Percentiles rank a stretch among this genome's conserved stretches.
These are phyloP conservation scores for Physella acuta DNA, from an alignment of 1,140 invertebrate species.

Conservation along the genomic window DNA sequence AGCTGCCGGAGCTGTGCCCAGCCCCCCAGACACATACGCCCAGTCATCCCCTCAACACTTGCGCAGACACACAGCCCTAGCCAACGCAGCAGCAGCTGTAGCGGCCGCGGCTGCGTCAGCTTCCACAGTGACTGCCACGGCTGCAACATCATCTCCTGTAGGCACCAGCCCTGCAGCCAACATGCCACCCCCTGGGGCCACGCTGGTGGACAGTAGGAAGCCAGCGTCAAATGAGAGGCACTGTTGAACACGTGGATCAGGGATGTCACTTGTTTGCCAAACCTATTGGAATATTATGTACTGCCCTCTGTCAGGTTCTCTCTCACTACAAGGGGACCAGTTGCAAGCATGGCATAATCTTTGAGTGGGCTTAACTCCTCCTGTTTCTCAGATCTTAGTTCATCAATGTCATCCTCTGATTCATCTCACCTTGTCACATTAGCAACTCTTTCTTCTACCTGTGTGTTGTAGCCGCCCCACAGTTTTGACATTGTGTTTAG, in stretches of 20 bases:
- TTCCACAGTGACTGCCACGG: conserved; percentile 7
- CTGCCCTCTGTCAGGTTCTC: background rate
- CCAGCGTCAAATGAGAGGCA: conserved; percentile 13
- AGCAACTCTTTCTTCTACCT: no score
- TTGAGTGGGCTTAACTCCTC: background rate
- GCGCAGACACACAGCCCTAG: conserved; percentile 23
- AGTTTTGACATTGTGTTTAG: no score
- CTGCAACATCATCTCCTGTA: background rate
- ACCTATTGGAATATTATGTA: background rate
- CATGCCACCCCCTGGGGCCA: background rate
- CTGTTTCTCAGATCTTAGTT: background rate
- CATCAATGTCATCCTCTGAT: background rate
- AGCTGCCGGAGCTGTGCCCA: conserved; percentile 28
- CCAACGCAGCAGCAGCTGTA: conserved; percentile 19
- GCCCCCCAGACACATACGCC: conserved; percentile 6
- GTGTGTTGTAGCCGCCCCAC: background rate
- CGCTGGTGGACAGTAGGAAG: background rate
- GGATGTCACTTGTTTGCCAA: background rate
- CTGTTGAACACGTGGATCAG: background rate
- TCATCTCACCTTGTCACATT: no score
- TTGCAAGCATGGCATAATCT: background rate
- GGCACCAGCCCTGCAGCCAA: conserved; percentile 2
- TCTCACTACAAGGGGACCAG: background rate
- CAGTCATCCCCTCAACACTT: conserved; percentile 29
- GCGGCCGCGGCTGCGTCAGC: conserved; percentile 19